These are phyloP conservation scores for Campaea margaritaria DNA, from an alignment of 2,888 invertebrate genomes.

Conservation along the genomic window DNA sequence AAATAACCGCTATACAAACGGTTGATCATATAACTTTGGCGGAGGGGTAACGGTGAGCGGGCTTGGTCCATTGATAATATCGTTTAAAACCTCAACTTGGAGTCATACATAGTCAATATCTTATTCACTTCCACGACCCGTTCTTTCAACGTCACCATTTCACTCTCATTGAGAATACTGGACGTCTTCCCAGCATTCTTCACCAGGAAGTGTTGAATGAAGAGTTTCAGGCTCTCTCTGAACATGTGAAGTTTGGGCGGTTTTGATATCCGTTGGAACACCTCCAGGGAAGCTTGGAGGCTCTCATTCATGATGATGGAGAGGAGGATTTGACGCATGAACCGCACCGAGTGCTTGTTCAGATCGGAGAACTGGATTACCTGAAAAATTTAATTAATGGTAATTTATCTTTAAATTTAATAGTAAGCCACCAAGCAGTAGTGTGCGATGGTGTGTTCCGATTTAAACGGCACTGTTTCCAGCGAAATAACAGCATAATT, in stretches of 20 bases:
- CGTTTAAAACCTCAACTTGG: conserved; percentile 70
- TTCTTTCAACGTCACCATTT: conserved; percentile 71
- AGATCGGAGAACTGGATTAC: conserved; percentile 94
- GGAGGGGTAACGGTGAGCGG: too few species aligned
- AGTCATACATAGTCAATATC: conserved; percentile 84
- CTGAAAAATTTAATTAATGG: conserved; percentile 73
- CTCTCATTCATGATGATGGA: conserved; percentile 89
- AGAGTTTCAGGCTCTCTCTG: conserved; percentile 92
- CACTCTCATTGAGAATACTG: conserved; percentile 60
- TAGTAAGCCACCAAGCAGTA: too few species aligned
- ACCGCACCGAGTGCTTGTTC: conserved; percentile 90
- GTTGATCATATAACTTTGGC: too few species aligned
- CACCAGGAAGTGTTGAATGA: conserved; percentile 94
- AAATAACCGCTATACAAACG: too few species aligned
- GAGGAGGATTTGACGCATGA: conserved; percentile 91
- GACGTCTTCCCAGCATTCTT: conserved; percentile 85
- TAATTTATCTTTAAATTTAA: too few species aligned
- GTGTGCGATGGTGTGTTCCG: too few species aligned
- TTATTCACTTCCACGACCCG: conserved; percentile 88
- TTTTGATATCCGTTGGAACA: conserved; percentile 90
- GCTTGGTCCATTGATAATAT: conserved; percentile 26
- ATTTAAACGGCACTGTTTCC: too few species aligned
- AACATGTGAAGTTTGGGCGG: conserved; percentile 91
- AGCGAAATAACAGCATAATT: too few species aligned
- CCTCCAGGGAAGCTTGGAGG: conserved; percentile 84